Percentiles rank a stretch among this genome's conserved stretches.
Evolutionary conservation across 2,797 vertebrate genomes (phyloP).

Genomic region (Lophotriccus pileatus): DNA sequence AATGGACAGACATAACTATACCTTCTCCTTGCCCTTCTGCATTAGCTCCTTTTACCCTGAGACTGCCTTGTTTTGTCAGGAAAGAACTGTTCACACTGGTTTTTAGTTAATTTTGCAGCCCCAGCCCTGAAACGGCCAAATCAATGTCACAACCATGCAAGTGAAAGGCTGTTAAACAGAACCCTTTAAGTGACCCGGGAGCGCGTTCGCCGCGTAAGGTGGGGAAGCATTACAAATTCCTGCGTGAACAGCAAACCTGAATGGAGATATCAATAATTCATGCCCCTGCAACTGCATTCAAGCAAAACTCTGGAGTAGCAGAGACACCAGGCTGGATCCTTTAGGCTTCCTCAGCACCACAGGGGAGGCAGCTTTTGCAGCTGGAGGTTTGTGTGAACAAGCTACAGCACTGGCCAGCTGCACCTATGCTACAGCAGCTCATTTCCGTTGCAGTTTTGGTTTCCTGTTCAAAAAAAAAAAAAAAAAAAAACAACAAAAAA

Average conservation of each 20-base stretch:
- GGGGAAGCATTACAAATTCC: not conserved
- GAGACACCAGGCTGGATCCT: not conserved
- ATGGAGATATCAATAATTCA: conserved; percentile 58
- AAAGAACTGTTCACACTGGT: not conserved
- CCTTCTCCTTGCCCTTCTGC: not conserved
- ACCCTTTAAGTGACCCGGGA: not conserved
- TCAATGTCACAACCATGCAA: not conserved
- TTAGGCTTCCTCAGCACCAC: not conserved
- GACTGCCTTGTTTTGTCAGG: not conserved
- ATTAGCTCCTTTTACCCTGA: not conserved
- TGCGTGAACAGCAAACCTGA: conserved; percentile 6
- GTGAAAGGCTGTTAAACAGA: not conserved
- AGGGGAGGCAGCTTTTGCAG: not conserved
- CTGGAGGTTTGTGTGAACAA: not conserved
- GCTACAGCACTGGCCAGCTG: not conserved
- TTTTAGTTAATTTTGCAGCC: not conserved
- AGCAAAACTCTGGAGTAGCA: not conserved
- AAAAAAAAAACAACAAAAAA: no score
- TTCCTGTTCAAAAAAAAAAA: conserved; percentile 4
- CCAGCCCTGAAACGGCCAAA: not conserved
- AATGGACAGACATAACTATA: not conserved
- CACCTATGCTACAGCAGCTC: not conserved
- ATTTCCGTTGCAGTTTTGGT: not conserved
- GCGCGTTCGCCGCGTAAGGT: fast-evolving
- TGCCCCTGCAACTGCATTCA: conserved; percentile 17